Conservation (phyloP, 2,113 vertebrate genomes). For the Jacana jacana region DNA sequence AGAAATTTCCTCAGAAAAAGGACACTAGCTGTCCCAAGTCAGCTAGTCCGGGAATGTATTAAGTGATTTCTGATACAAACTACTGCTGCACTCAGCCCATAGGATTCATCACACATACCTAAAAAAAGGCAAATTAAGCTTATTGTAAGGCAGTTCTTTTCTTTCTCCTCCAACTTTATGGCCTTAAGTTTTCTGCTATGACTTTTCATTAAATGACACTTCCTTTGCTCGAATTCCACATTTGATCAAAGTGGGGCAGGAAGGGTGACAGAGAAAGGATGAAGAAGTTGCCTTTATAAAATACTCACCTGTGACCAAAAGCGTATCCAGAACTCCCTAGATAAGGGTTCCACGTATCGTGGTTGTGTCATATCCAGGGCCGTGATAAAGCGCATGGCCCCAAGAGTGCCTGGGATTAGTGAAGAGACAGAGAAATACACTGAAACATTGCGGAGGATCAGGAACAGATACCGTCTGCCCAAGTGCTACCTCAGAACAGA, state of each 20-base stretch:
- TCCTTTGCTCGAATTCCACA: not conserved
- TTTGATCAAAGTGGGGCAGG: not conserved
- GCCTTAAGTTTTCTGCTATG: not conserved
- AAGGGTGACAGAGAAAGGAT: not conserved
- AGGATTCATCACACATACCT: not conserved
- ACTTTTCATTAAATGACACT: not conserved
- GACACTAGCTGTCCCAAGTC: not conserved
- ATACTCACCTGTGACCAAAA: slow-evolving; percentile 62
- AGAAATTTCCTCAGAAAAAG: not conserved
- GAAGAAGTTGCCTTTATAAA: not conserved
- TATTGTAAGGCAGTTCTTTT: not conserved
- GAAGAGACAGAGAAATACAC: not conserved
- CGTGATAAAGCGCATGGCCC: slow-evolving; percentile 57
- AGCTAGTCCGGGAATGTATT: not conserved
- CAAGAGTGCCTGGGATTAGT: not conserved
- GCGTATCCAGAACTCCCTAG: slow-evolving; percentile 45
- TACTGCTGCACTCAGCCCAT: not conserved
- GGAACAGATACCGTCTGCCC: not conserved
- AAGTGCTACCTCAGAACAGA: not conserved
- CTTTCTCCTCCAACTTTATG: not conserved
- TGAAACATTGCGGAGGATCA: not conserved
- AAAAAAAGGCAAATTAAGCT: not conserved
- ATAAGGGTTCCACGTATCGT: slow-evolving; percentile 9
- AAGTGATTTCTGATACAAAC: not conserved
- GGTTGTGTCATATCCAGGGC: slow-evolving; percentile 19